These are phyloP conservation scores for Acanthurus tractus DNA, from an alignment of 2,797 vertebrate species.

Conservation along the genomic window DNA sequence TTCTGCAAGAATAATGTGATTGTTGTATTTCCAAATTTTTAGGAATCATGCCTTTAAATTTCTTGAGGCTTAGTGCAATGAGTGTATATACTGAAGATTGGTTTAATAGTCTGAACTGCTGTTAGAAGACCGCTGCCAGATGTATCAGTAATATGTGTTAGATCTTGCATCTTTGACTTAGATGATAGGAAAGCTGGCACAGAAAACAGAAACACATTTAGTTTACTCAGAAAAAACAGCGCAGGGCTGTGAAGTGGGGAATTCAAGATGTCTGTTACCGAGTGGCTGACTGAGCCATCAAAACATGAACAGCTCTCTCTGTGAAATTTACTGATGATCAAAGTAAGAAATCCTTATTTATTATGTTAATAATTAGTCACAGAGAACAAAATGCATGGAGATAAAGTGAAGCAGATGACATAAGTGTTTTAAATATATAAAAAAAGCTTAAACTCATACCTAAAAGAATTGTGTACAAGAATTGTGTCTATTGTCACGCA, in stretches of 20 bases:
- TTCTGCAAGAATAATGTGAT: not conserved
- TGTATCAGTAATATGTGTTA: not conserved
- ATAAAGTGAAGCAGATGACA: not conserved
- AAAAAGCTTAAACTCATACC: not conserved
- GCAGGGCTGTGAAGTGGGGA: not conserved
- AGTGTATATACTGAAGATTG: not conserved
- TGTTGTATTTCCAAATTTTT: slow-evolving; percentile 31
- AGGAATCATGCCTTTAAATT: slow-evolving; percentile 9
- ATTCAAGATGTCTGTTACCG: not conserved
- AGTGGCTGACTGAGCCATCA: not conserved
- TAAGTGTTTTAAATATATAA: not conserved
- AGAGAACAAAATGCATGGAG: not conserved
- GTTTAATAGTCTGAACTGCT: not conserved
- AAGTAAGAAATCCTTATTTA: not conserved
- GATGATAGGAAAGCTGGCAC: not conserved
- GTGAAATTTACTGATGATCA: not conserved
- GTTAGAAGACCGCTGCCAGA: not conserved
- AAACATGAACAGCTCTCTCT: not conserved
- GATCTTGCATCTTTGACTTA: slow-evolving; percentile 10
- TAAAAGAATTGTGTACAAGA: not conserved
- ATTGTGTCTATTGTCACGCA: not conserved
- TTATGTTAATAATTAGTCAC: not conserved
- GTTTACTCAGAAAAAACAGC: not conserved
- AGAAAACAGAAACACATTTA: not conserved
- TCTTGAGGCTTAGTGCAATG: slow-evolving; percentile 11